Percentiles rank a stretch among this genome's conserved stretches.
Evolutionary conservation across 2,113 vertebrate species (phyloP).

Genomic region (Proteles cristata): DNA sequence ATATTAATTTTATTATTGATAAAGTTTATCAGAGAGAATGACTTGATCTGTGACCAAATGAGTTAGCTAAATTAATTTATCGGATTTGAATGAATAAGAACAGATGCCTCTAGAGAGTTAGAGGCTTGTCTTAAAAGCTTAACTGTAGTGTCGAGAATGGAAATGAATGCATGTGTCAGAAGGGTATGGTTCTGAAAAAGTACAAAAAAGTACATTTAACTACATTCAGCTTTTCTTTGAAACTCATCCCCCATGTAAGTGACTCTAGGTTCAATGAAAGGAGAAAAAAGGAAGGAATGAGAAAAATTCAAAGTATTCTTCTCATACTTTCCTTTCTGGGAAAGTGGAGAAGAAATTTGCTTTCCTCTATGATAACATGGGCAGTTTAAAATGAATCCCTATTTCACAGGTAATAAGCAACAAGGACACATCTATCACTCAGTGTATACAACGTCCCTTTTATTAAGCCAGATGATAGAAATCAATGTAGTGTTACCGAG

Average conservation of each 20-base stretch:
- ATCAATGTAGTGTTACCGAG: neutral
- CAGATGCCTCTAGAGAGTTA: neutral
- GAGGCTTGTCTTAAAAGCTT: neutral
- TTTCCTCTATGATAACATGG: neutral
- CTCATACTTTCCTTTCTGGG: neutral
- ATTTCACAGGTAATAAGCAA: neutral
- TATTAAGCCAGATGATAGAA: neutral
- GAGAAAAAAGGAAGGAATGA: neutral
- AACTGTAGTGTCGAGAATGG: neutral
- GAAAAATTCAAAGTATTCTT: neutral
- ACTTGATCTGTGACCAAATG: neutral
- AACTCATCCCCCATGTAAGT: neutral
- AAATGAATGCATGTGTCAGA: neutral
- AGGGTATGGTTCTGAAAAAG: neutral
- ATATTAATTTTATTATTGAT: neutral
- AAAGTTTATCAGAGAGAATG: neutral
- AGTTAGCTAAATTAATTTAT: neutral
- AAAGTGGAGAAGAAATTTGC: neutral
- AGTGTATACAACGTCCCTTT: neutral
- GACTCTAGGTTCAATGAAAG: neutral
- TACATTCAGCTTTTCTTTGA: neutral
- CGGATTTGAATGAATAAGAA: neutral
- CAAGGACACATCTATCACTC: neutral
- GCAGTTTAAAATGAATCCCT: neutral
- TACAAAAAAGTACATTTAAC: neutral